Conservation (phyloP, 2,797 vertebrate genomes). For the Bovichtus diacanthus region DNA sequence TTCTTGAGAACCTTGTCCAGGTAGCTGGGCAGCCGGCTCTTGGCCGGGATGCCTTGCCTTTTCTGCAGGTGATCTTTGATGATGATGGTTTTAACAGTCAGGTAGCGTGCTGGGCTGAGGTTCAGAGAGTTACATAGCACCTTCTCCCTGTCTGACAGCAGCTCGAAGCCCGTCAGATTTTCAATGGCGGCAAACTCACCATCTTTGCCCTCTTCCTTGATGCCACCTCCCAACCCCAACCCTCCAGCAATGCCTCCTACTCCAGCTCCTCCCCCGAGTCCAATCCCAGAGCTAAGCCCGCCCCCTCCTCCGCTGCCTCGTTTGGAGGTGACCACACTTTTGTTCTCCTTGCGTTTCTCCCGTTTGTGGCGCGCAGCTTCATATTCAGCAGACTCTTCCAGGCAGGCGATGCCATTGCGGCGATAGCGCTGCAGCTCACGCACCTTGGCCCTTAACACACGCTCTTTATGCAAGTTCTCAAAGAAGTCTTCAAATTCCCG, state of each 20-base stretch:
- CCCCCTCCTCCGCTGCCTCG: constrained; percentile 78
- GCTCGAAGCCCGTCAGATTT: constrained; percentile 93
- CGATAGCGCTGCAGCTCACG: constrained; percentile 96
- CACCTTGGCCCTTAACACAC: constrained; percentile 92
- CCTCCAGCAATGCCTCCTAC: constrained; percentile 64
- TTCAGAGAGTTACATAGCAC: constrained; percentile 94
- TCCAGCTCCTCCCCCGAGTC: constrained; percentile 69
- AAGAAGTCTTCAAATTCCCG: constrained; percentile 97
- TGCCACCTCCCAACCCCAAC: constrained; percentile 71
- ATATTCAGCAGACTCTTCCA: constrained; percentile 95
- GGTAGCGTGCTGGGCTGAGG: constrained; percentile 93
- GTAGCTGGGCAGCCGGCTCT: constrained; percentile 96
- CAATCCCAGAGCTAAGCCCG: constrained; percentile 79
- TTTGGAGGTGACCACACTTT: constrained; percentile 87
- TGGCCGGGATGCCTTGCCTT: constrained; percentile 94
- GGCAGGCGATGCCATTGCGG: constrained; percentile 93
- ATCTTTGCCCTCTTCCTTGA: constrained; percentile 92
- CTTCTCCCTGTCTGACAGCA: constrained; percentile 96
- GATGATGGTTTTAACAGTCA: constrained; percentile 98
- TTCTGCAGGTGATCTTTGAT: constrained; percentile 98
- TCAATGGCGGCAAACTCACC: constrained; percentile 95
- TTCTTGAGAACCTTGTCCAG: constrained; percentile 98
- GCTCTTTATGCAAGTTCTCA: constrained; percentile 97
- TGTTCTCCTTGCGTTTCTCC: constrained; percentile 96
- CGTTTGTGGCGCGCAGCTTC: constrained; percentile 96